These are phyloP conservation scores for Dyspetes luteomarginatus DNA, from an alignment of 2,888 invertebrate species.

Conservation along the genomic window DNA sequence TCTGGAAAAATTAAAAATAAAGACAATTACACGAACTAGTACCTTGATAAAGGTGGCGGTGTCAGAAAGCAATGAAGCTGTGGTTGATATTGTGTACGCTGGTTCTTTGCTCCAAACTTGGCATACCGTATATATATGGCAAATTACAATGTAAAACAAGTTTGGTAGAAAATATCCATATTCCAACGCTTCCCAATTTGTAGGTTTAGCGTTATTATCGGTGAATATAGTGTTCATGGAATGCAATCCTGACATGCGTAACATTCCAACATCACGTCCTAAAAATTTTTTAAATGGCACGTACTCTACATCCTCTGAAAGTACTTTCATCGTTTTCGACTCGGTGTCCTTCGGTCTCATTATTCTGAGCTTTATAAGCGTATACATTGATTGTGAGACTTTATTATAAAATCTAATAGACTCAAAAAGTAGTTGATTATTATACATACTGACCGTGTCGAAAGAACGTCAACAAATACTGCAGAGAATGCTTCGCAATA, in stretches of 20 bases:
- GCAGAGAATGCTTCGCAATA: no score
- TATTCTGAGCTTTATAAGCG: no score
- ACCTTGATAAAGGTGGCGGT: constrained; percentile 40
- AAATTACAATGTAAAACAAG: constrained; percentile 24
- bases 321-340: not conserved
- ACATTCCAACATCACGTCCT: constrained; percentile 17
- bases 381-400: no score
- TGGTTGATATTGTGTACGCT: constrained; percentile 3
- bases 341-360: not conserved
- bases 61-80: constrained; percentile 27
- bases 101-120: not conserved
- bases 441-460: no score
- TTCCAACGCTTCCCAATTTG: constrained; percentile 19
- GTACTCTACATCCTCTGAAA: not conserved
- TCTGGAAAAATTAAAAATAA: no score
- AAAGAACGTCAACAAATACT: no score
- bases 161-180: constrained; percentile 6
- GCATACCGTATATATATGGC: constrained; percentile 24
- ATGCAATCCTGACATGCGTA: constrained; percentile 26
- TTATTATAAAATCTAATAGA: no score
- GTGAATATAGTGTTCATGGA: constrained; percentile 40
- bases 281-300: constrained; percentile 19
- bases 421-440: no score
- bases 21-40: not conserved
- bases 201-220: not conserved